A percentile compares a stretch with the other conserved stretches of the same genome.
phyloP scores from a whole-genome alignment of 2,797 vertebrate species.

The Australoheros facetus region DNA sequence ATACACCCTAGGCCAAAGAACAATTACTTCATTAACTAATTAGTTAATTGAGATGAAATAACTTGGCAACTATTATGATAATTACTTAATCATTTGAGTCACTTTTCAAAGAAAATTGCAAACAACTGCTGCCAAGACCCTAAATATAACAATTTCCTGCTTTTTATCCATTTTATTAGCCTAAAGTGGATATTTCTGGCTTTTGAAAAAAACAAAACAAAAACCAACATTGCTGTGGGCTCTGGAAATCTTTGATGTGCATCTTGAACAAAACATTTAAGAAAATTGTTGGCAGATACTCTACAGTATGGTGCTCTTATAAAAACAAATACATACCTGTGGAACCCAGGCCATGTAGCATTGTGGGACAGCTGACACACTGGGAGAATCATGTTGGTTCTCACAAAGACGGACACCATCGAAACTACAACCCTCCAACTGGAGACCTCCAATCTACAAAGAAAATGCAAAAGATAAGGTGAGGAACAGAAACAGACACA shows the following conservation, averaged over 20 bases:
- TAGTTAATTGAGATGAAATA: background rate
- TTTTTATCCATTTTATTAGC: background rate
- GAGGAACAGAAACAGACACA: background rate
- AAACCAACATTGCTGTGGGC: background rate
- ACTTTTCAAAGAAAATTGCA: background rate
- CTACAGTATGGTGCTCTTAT: background rate
- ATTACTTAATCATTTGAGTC: background rate
- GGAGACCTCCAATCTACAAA: constrained; percentile 88
- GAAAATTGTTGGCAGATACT: background rate
- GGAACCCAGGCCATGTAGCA: constrained; percentile 96
- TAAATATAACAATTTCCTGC: background rate
- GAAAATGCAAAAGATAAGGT: constrained; percentile 29
- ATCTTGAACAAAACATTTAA: background rate
- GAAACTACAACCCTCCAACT: constrained; percentile 94
- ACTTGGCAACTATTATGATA: background rate
- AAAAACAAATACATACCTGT: constrained; percentile 83
- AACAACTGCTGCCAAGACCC: background rate
- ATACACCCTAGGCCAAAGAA: background rate
- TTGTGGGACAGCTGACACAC: constrained; percentile 88
- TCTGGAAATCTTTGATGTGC: background rate
- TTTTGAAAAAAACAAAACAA: background rate
- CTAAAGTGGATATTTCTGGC: background rate
- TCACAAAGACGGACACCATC: constrained; percentile 90
- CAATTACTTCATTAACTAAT: background rate
- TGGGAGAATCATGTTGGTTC: constrained; percentile 93